Percentiles rank a stretch among this genome's conserved stretches.
These are phyloP conservation scores for Brachionus angularis DNA, from an alignment of 1,140 invertebrate genomes.

Conservation along the genomic window DNA sequence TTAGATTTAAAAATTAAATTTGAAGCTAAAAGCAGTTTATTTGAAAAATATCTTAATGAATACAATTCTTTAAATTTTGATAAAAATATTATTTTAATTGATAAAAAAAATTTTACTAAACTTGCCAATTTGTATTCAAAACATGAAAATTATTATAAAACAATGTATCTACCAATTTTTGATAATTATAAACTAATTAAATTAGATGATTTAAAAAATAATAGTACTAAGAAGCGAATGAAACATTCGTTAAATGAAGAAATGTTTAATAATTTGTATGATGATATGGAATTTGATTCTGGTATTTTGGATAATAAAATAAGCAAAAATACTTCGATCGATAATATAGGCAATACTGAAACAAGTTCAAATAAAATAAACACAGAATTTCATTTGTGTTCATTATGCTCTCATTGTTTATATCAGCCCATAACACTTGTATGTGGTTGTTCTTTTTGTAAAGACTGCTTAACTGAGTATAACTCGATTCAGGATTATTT, in stretches of 20 bases:
- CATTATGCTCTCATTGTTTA: slow-evolving; percentile 29
- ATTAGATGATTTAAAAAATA: background rate
- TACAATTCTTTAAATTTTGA: background rate
- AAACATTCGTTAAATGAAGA: slow-evolving; percentile 31
- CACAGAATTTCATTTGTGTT: slow-evolving; percentile 36
- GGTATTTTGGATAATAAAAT: background rate
- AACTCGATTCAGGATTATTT: background rate
- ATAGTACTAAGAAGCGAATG: background rate
- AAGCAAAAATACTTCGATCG: too few relatives aligned
- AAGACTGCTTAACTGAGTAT: slow-evolving; percentile 36
- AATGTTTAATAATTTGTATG: background rate
- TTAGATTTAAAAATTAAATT: background rate
- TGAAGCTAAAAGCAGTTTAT: slow-evolving; percentile 7
- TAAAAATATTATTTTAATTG: too few relatives aligned
- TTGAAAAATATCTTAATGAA: slow-evolving; percentile 11
- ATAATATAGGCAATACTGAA: too few relatives aligned
- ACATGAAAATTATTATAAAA: slow-evolving; percentile 20
- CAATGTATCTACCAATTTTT: slow-evolving; percentile 12
- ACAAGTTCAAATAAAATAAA: background rate
- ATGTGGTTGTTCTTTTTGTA: slow-evolving; percentile 41
- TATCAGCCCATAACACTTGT: slow-evolving; percentile 20
- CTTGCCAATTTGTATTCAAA: slow-evolving; percentile 3
- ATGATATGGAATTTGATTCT: background rate
- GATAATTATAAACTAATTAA: slow-evolving; percentile 37
- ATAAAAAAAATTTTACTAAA: too few relatives aligned